Conservation (phyloP, 1,140 invertebrate species). For the Brachionus calyciflorus region DNA sequence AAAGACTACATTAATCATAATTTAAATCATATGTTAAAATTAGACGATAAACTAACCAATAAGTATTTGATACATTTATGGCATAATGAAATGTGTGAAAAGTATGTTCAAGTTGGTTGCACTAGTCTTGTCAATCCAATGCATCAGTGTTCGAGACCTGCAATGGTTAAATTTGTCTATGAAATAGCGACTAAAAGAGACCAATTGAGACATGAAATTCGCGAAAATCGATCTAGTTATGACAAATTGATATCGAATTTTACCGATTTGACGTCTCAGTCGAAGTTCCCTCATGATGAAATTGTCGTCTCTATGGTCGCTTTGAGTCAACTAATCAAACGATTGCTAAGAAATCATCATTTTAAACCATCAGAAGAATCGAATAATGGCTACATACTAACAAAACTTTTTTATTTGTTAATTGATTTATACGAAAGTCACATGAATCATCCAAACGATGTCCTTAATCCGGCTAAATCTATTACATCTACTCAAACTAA, state of each 20-base stretch:
- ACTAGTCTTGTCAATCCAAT: conserved; percentile 41
- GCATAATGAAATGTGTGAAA: conserved; percentile 46
- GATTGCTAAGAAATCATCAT: conserved; percentile 23
- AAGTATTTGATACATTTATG: conserved; percentile 39
- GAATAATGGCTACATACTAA: conserved; percentile 6
- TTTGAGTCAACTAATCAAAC: conserved; percentile 38
- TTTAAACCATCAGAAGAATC: conserved; percentile 13
- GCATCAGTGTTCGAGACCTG: conserved; percentile 43
- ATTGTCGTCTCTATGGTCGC: conserved; percentile 33
- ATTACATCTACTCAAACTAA: neutral
- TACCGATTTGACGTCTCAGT: conserved; percentile 9
- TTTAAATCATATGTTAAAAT: conserved; percentile 42
- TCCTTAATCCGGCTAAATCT: conserved; percentile 2
- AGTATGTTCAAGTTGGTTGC: conserved; percentile 29
- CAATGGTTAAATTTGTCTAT: conserved; percentile 46
- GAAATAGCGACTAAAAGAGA: conserved; percentile 35
- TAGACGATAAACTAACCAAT: conserved; percentile 38
- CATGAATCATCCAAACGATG: conserved; percentile 46
- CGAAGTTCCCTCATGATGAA: conserved; percentile 33
- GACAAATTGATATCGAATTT: conserved; percentile 32
- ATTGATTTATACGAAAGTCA: conserved; percentile 41
- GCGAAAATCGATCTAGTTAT: conserved; percentile 22
- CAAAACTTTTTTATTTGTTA: conserved; percentile 28
- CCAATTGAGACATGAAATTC: conserved; percentile 36
- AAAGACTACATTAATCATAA: conserved; percentile 42